Percentiles rank a stretch among this genome's conserved stretches.
Conservation (phyloP, 2,888 invertebrate genomes). For the Ethmia dodecea region DNA sequence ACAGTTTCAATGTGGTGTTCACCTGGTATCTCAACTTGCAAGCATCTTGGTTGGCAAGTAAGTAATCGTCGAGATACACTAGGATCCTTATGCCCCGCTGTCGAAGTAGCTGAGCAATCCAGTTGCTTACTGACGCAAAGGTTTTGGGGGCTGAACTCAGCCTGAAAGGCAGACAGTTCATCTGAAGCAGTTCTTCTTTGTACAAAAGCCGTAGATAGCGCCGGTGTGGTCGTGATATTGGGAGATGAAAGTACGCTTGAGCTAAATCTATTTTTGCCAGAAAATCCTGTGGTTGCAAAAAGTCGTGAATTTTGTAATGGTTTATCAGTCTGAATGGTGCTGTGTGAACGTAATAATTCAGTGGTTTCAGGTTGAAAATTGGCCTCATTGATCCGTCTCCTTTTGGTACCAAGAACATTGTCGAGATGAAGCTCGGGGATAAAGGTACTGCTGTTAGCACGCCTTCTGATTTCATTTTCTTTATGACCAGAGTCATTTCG, state of each 20-base stretch:
- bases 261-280: too few relatives aligned
- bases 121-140: conserved; percentile 8
- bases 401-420: too few relatives aligned
- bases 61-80: conserved; percentile 11
- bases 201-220: not conserved
- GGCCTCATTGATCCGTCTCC: too few relatives aligned
- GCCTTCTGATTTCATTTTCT: too few relatives aligned
- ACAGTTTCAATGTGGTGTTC: not conserved
- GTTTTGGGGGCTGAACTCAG: conserved; percentile 8
- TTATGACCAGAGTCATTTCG: too few relatives aligned
- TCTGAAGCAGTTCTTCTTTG: conserved; percentile 1
- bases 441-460: too few relatives aligned
- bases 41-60: not conserved
- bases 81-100: conserved; percentile 5
- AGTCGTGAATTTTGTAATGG: too few relatives aligned
- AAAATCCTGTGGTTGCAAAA: too few relatives aligned
- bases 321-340: too few relatives aligned
- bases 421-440: too few relatives aligned
- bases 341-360: too few relatives aligned
- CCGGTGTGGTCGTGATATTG: not conserved
- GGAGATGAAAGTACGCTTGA: conserved; percentile 1
- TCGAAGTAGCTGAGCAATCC: conserved; percentile 9
- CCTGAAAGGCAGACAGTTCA: conserved; percentile 11
- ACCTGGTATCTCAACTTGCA: not conserved
- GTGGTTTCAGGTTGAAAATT: too few relatives aligned